A percentile compares a stretch with the other conserved stretches of the same genome.
phyloP scores from a whole-genome alignment of 2,797 vertebrate genomes.

The Otolemur crassicaudatus region DNA sequence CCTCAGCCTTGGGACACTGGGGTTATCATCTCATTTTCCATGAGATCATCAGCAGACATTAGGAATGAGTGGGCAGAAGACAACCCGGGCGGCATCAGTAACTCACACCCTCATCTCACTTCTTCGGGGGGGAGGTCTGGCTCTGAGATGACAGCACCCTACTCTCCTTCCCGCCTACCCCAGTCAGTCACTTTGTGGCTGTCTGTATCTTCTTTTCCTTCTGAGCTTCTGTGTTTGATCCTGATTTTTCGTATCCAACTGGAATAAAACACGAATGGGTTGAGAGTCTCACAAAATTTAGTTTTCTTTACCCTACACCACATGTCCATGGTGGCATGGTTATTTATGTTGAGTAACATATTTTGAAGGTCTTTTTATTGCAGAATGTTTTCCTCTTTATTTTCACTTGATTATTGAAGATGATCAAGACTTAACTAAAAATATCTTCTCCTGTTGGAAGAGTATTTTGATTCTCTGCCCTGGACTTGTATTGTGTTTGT shows the following conservation, averaged over 20 bases:
- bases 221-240: background rate
- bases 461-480: background rate
- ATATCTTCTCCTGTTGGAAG: background rate
- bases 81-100: too few relatives aligned
- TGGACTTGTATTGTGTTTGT: background rate
- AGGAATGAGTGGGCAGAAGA: background rate
- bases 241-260: background rate
- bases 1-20: background rate
- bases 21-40: background rate
- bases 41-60: too few relatives aligned
- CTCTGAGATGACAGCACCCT: background rate
- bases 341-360: background rate
- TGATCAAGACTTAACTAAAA: background rate
- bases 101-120: background rate
- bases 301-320: background rate
- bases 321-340: background rate
- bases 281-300: background rate
- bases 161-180: background rate
- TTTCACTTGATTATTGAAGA: background rate
- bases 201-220: background rate
- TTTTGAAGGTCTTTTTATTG: background rate
- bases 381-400: background rate
- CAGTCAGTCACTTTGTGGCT: background rate
- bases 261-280: background rate
- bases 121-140: too few relatives aligned